Base-by-base conservation (phyloP, 1,140 invertebrate species). In the Leptinotarsa lineolata region DNA sequence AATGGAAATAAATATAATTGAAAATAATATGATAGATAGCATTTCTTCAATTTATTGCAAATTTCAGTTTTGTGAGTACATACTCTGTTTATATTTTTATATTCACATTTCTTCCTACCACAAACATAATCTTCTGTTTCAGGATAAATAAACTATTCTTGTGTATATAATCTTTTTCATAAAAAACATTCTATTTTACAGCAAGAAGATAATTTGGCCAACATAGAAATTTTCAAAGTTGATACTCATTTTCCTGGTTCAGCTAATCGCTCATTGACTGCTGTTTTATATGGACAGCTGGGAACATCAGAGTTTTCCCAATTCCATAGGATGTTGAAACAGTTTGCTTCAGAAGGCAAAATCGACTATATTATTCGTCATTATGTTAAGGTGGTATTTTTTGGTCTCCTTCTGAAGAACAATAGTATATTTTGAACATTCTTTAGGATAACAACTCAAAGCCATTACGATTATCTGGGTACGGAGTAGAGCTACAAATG, bases 401-500 rank as follows among this genome's bases (percentile, higher is more conserved):
- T 39, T 39, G 30, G 0, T 39, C 30, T 11, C 8, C 30, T 3
- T 11, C 60, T 63, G n/a, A 63, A 63, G 12, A 39, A 18, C 61
- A 63, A 12, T 63, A 22, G 1, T 63, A 22, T 63, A 67, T 71
- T 21, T 75, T 63, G 30, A 39, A 39, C 2, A 11, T 22, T 74
- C 73, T 77, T 69, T 72, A 92, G 92, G 84, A 90, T 67, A 85
- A 89, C 71, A 79, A 86, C 24, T 84, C 87, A 75, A 85, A 86
- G 76, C 88, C 91, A 85, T 81, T 96, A 83, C 82, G 93, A 30
- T 87, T 99, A 8, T 97, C 97, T 48, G 98, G 98, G 2, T 99
- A 99, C 88, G 98, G 97, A 44, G 97, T 99, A 1, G 98, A 99
- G 85, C 85, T 99, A 44, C 96, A 98, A 84, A 94, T 99, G 80